phyloP scores from a whole-genome alignment of 2,888 invertebrate species.

The Danaus chrysippus region DNA sequence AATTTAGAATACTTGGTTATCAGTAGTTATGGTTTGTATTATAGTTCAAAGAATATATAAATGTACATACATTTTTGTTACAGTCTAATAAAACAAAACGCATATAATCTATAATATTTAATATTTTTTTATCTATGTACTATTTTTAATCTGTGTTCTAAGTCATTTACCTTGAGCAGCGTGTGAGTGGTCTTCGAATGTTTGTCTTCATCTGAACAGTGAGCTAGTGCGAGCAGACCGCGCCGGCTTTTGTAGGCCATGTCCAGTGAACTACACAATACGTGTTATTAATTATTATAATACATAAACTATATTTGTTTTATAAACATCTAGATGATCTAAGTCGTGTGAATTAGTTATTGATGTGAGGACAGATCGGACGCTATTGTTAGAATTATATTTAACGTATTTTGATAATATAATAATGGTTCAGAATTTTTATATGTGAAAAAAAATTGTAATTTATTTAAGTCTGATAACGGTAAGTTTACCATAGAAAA shows the following conservation, averaged over 20 bases:
- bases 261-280: constrained; percentile 64
- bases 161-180: constrained; percentile 63
- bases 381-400: not conserved
- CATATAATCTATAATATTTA: too few species aligned
- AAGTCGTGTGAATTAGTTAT: constrained; percentile 39
- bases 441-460: too few species aligned
- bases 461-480: too few species aligned
- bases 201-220: constrained; percentile 61
- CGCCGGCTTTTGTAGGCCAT: constrained; percentile 76
- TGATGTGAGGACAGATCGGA: not conserved
- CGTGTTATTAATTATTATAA: constrained; percentile 46
- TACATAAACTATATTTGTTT: constrained; percentile 65
- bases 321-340: constrained; percentile 69
- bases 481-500: too few species aligned
- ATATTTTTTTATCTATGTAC: not conserved
- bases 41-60: too few species aligned
- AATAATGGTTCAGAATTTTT: not conserved
- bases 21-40: too few species aligned
- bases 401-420: not conserved
- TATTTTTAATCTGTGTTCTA: not conserved
- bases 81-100: too few species aligned
- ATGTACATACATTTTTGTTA: too few species aligned
- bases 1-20: too few species aligned
- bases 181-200: constrained; percentile 62
- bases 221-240: constrained; percentile 61